Percentiles rank a stretch among this genome's conserved stretches.
Conservation (phyloP, 2,888 invertebrate species). For the Lypha dubia region DNA sequence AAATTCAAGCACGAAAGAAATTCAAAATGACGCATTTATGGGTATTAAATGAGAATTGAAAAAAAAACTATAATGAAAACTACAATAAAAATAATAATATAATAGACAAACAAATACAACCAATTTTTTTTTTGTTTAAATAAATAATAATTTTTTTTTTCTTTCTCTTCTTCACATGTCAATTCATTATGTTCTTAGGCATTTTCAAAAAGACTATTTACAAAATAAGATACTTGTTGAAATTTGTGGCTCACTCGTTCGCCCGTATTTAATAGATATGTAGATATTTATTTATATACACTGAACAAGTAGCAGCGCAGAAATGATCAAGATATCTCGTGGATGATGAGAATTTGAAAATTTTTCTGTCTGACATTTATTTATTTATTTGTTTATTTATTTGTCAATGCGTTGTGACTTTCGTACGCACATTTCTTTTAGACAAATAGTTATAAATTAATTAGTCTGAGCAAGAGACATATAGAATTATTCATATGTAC, state of each 20-base stretch:
- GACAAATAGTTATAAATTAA: conserved; percentile 12
- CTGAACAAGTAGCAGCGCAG: conserved; percentile 9
- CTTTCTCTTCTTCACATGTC: conserved; percentile 33
- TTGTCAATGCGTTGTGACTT: neutral
- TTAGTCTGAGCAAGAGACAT: neutral
- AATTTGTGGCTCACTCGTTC: conserved; percentile 1
- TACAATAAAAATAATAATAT: neutral
- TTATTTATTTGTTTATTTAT: conserved; percentile 9
- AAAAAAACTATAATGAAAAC: too few relatives aligned
- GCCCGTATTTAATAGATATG: neutral
- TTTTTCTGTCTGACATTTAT: neutral
- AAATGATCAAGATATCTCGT: conserved; percentile 2
- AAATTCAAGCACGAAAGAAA: neutral
- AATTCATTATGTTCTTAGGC: conserved; percentile 2
- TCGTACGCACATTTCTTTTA: conserved; percentile 8
- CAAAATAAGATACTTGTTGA: conserved; percentile 13
- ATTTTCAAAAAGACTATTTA: neutral
- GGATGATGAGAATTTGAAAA: neutral
- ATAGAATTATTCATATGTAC: neutral
- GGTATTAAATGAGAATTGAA: conserved; percentile 32
- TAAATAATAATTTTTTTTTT: too few relatives aligned
- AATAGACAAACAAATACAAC: neutral
- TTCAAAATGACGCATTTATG: conserved; percentile 40
- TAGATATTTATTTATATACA: neutral
- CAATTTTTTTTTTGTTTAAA: neutral